Percentiles rank a stretch among this genome's conserved stretches.
These are phyloP conservation scores for Papilio glaucus DNA, from an alignment of 1,140 invertebrate species.

Conservation along the genomic window DNA sequence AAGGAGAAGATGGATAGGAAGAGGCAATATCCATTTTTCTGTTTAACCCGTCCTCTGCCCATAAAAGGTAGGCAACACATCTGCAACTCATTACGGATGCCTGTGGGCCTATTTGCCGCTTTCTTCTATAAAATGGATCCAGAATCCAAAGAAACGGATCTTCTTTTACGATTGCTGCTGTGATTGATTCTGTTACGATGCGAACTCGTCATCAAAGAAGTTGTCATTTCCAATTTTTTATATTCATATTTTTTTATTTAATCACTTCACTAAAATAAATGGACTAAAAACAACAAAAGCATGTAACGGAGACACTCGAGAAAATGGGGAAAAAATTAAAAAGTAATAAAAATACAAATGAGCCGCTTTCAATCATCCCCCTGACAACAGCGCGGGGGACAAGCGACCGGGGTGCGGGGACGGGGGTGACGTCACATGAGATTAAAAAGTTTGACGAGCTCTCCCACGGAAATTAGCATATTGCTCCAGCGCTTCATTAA, in stretches of 20 bases:
- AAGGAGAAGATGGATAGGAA: no score
- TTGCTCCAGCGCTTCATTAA: slow-evolving; percentile 68
- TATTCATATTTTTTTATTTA: background rate
- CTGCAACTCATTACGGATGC: no score
- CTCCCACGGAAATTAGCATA: slow-evolving; percentile 83
- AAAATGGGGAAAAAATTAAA: slow-evolving; percentile 79
- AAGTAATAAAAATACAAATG: slow-evolving; percentile 83
- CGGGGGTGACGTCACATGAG: slow-evolving; percentile 74
- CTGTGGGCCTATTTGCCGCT: no score
- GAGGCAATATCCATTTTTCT: no score
- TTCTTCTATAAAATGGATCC: no score
- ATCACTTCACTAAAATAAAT: background rate
- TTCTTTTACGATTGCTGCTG: no score
- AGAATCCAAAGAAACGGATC: no score
- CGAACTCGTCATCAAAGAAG: background rate
- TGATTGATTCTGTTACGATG: no score
- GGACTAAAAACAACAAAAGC: slow-evolving; percentile 32
- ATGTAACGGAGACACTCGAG: slow-evolving; percentile 53
- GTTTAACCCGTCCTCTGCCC: no score
- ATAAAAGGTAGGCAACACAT: no score
- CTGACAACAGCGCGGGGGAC: slow-evolving; percentile 56
- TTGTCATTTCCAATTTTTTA: background rate
- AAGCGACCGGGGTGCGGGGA: slow-evolving; percentile 36
- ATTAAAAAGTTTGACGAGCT: slow-evolving; percentile 80
- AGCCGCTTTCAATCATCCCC: slow-evolving; percentile 80